Evolutionary conservation across 2,888 invertebrate species (phyloP).

Genomic region (Laspeyria flexula): DNA sequence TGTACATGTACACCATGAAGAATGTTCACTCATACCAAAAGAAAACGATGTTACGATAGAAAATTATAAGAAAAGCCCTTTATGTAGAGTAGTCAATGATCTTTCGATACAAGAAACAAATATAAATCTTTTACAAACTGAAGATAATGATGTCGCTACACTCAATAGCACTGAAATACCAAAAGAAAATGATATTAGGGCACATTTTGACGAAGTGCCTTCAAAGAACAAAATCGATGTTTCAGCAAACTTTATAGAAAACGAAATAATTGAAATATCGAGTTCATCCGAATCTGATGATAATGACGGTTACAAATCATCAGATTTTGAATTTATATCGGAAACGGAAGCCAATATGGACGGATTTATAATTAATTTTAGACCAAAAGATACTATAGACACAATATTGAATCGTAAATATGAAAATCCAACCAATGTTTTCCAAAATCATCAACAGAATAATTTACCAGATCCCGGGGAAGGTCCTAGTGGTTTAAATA

Average conservation of each 20-base stretch:
- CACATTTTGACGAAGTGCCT: not conserved
- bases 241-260: not conserved
- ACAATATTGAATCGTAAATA: not conserved
- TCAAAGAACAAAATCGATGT: not conserved
- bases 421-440: not conserved
- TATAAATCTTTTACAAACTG: not conserved
- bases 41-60: too few species aligned
- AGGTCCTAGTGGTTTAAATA: slow-evolving; percentile 26
- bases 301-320: slow-evolving; percentile 62
- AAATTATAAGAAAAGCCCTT: too few species aligned
- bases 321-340: slow-evolving; percentile 75
- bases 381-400: not conserved
- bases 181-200: not conserved
- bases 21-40: too few species aligned
- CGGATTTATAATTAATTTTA: slow-evolving; percentile 43
- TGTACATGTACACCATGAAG: too few species aligned
- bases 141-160: too few species aligned
- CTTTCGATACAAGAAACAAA: not conserved
- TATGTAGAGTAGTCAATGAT: not conserved
- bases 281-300: slow-evolving; percentile 13
- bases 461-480: slow-evolving; percentile 7
- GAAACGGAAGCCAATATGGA: slow-evolving; percentile 62
- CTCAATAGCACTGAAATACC: not conserved
- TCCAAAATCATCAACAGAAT: not conserved
- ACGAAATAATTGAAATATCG: slow-evolving; percentile 6